Base-by-base conservation (phyloP, 2,888 invertebrate species). In the Stratiomys singularior region DNA sequence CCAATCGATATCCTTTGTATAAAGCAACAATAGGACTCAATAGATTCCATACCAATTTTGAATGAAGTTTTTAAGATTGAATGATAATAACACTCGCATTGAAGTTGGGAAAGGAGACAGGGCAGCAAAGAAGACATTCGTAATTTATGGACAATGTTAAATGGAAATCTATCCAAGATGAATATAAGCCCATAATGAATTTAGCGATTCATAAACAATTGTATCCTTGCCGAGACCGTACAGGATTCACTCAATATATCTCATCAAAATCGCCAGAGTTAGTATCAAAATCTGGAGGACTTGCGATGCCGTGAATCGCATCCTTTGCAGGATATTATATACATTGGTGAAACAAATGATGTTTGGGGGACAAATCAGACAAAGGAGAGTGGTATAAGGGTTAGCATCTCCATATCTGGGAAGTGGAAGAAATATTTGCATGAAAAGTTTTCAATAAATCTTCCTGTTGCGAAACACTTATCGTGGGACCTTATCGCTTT, bases 171-270 rank as follows among this genome's bases (percentile, higher is more conserved):
- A 58, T 30, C 72, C 27, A 80, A 81, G 77, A 30, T 78, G 28
- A n/a, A n/a, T 84, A 84, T 79, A 80, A 81, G 58, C 82, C 83
- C 77, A 80, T 80, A 46, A 83, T 80, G 76, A 77, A 81, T 78
- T 58, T 84, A 44, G 84, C 83, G 47, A 80, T 84, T 28, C 83
- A 84, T 71, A 83, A 83, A 74, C 82, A 84, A 76, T 78, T 83
- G 15, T 83, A 78, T 80, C 81, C 83, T 37, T 84, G 80, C 77
- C 81, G 83, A 25, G 82, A 82, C 18, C 79, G 80, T 27, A 83
- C 82, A 52, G 77, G 78, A 78, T 82, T 82, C 60, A 82, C 82
- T 5, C 81, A 82, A 74, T 82, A 82, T 78, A 81, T 81, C 60
- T 81, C 82, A 64, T 82, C 82, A 23, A 82, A 83, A 67, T 82